Conservation (phyloP, 2,888 invertebrate genomes). For the Andrena praecox region DNA sequence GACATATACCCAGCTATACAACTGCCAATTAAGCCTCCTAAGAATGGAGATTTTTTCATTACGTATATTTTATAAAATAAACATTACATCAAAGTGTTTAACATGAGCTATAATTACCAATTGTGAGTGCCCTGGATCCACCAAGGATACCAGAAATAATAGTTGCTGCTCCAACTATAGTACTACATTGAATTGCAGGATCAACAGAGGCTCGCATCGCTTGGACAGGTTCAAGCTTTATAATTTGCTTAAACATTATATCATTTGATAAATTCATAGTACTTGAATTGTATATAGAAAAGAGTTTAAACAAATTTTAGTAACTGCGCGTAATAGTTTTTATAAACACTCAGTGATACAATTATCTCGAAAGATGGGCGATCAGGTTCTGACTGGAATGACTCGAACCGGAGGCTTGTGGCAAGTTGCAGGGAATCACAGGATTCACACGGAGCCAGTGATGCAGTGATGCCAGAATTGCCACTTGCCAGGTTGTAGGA, state of each 20-base stretch:
- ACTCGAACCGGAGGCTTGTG: too few species aligned
- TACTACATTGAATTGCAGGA: neutral
- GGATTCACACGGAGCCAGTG: too few species aligned
- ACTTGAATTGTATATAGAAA: neutral
- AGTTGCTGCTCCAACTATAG: slow-evolving; percentile 2
- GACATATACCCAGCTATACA: neutral
- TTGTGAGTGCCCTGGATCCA: slow-evolving; percentile 6
- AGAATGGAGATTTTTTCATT: neutral
- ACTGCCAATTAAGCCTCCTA: too few species aligned
- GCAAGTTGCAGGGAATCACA: too few species aligned
- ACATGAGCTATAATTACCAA: slow-evolving; percentile 5
- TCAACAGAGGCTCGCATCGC: neutral
- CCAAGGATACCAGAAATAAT: slow-evolving; percentile 10
- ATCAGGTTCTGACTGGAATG: too few species aligned
- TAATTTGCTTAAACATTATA: neutral
- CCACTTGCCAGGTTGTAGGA: too few species aligned
- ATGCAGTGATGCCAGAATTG: too few species aligned
- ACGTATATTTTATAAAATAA: neutral
- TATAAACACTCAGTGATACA: too few species aligned
- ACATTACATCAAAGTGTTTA: neutral
- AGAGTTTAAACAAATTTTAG: too few species aligned
- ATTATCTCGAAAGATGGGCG: too few species aligned
- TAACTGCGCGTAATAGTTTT: too few species aligned
- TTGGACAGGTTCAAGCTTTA: neutral
- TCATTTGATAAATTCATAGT: neutral